Conservation (phyloP, 1,140 invertebrate species). For the Olivierus martensii region DNA sequence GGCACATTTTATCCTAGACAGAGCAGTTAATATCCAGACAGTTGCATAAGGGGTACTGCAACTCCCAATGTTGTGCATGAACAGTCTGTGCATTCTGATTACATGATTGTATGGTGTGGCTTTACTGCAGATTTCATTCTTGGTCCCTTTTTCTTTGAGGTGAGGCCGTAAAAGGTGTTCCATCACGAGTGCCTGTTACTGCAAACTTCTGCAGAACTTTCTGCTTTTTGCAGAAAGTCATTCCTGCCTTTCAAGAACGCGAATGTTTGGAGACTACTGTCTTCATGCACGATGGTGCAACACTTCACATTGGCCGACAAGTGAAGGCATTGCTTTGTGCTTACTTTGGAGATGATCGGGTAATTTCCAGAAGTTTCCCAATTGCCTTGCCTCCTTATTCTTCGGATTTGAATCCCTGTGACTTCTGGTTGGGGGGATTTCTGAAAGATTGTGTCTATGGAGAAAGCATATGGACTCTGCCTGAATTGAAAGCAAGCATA, state of each 20-base stretch:
- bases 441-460: slow-evolving; percentile 1
- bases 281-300: slow-evolving; percentile 6
- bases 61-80: neutral
- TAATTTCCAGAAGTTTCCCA: neutral
- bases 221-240: neutral
- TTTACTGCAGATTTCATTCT: slow-evolving; percentile 5
- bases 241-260: slow-evolving; percentile 1
- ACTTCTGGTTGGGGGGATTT: neutral
- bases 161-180: neutral
- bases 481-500: neutral
- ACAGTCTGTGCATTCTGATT: neutral
- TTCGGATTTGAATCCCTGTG: neutral
- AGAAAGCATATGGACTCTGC: neutral
- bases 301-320: neutral
- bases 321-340: neutral
- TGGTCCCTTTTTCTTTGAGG: neutral
- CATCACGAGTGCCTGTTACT: neutral
- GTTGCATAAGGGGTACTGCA: neutral
- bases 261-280: slow-evolving; percentile 3
- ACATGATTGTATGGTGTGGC: neutral
- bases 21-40: neutral
- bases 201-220: slow-evolving; percentile 1
- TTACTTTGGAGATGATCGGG: slow-evolving; percentile 1
- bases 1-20: neutral
- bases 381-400: neutral